A percentile compares a stretch with the other conserved stretches of the same genome.
These are phyloP conservation scores for Agriopis leucophaearia DNA, from an alignment of 2,888 invertebrate genomes.

Conservation along the genomic window DNA sequence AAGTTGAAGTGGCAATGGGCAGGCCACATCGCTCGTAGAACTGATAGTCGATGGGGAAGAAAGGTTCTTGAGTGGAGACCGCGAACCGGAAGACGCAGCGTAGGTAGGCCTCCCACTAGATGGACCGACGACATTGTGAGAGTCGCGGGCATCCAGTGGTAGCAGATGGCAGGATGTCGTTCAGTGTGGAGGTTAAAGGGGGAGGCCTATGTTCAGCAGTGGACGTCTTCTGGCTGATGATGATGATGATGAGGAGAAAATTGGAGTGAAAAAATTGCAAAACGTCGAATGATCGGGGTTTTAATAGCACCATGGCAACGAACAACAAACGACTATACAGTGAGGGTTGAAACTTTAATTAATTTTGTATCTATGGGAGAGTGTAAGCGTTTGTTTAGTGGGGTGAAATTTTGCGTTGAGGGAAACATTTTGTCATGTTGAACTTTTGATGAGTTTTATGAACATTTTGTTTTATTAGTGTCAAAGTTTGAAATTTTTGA, in stretches of 20 bases:
- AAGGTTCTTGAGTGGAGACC: too few species aligned
- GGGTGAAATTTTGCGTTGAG: slow-evolving; percentile 11
- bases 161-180: too few species aligned
- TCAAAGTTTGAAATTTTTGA: neutral
- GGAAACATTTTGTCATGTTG: slow-evolving; percentile 14
- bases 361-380: slow-evolving; percentile 34
- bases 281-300: slow-evolving; percentile 50
- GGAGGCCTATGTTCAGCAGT: too few species aligned
- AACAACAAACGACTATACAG: slow-evolving; percentile 41
- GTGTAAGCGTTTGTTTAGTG: slow-evolving; percentile 16
- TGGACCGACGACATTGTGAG: too few species aligned
- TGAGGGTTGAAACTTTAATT: slow-evolving; percentile 43
- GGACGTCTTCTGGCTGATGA: too few species aligned
- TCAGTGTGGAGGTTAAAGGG: too few species aligned
- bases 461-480: slow-evolving; percentile 5
- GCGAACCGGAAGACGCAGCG: too few species aligned
- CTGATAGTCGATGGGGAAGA: too few species aligned
- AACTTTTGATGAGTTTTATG: slow-evolving; percentile 17
- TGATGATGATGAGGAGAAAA: slow-evolving; percentile 46
- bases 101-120: too few species aligned
- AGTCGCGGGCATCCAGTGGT: too few species aligned
- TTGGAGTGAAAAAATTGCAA: slow-evolving; percentile 52
- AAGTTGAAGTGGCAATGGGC: too few species aligned
- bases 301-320: slow-evolving; percentile 51
- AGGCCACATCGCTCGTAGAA: too few species aligned